Evolutionary conservation across 2,888 invertebrate genomes (phyloP).

Genomic region (Hybos culiciformis): DNA sequence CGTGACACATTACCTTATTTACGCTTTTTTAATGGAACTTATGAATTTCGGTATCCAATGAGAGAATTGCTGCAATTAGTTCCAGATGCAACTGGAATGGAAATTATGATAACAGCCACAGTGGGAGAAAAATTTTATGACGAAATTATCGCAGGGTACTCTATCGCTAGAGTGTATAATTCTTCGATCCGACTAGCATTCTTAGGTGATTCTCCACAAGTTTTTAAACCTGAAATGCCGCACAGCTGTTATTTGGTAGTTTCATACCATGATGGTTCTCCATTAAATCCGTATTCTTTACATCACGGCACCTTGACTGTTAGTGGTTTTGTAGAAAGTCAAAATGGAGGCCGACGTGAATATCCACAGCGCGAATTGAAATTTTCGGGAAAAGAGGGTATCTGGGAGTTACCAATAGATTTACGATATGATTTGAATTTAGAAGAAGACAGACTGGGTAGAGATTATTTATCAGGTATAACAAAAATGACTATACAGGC

Average conservation of each 20-base stretch:
- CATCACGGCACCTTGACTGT: constrained; percentile 53
- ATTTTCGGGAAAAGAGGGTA: constrained; percentile 54
- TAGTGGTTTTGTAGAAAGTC: constrained; percentile 45
- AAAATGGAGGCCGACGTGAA: constrained; percentile 48
- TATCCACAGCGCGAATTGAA: constrained; percentile 46
- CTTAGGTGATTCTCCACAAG: constrained; percentile 80
- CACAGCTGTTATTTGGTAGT: constrained; percentile 76
- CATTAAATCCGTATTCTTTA: constrained; percentile 50
- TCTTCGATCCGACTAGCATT: constrained; percentile 71
- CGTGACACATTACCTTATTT: constrained; percentile 52
- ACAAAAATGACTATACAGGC: constrained; percentile 55
- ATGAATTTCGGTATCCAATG: constrained; percentile 77
- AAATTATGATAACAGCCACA: constrained; percentile 69
- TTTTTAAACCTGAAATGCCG: constrained; percentile 92
- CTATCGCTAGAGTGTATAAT: constrained; percentile 76
- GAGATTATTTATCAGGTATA: constrained; percentile 51
- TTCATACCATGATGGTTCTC: constrained; percentile 83
- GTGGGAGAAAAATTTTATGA: constrained; percentile 80
- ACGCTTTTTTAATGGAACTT: constrained; percentile 75
- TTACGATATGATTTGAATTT: constrained; percentile 46
- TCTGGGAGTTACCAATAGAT: constrained; percentile 75
- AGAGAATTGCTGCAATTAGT: constrained; percentile 48
- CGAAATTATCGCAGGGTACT: constrained; percentile 69
- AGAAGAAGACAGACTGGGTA: constrained; percentile 42
- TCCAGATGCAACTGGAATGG: constrained; percentile 46